Conservation (phyloP, 2,797 vertebrate genomes). For the Cetoscarus ocellatus region DNA sequence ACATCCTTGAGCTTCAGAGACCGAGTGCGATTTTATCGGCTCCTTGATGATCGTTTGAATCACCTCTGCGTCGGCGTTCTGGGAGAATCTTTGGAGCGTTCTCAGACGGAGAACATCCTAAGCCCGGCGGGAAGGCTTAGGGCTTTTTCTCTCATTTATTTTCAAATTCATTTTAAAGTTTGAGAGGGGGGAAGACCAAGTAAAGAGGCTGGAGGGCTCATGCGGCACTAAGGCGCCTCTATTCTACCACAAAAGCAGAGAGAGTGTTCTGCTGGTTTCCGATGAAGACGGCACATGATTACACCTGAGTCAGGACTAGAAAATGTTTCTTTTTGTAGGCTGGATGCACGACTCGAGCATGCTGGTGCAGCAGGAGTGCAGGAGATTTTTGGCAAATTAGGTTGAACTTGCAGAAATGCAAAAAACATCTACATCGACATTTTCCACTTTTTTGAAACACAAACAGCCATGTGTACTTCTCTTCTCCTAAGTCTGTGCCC, state of each 20-base stretch:
- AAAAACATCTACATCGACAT: no score
- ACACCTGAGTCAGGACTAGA: neutral
- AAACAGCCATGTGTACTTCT: no score
- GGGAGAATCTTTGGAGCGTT: conserved; percentile 8
- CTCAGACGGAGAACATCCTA: neutral
- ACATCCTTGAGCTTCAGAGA: neutral
- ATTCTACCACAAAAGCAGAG: neutral
- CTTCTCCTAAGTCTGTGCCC: no score
- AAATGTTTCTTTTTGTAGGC: no score
- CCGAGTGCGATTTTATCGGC: neutral
- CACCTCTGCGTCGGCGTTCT: neutral
- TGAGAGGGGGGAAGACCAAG: neutral
- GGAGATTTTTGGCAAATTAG: no score
- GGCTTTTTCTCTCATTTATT: conserved; percentile 19
- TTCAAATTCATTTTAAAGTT: conserved; percentile 26
- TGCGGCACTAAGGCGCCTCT: neutral
- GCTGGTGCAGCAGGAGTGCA: no score
- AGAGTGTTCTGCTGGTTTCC: neutral
- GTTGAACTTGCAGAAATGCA: no score
- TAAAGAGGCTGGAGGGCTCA: conserved; percentile 4
- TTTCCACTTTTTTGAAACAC: no score
- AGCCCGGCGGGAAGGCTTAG: conserved; percentile 1
- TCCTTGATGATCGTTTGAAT: conserved; percentile 3
- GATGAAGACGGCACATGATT: neutral
- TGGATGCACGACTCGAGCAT: no score